A percentile compares a stretch with the other conserved stretches of the same genome.
Conservation (phyloP, 2,113 vertebrate species). For the Ptilorrhoa leucosticta region DNA sequence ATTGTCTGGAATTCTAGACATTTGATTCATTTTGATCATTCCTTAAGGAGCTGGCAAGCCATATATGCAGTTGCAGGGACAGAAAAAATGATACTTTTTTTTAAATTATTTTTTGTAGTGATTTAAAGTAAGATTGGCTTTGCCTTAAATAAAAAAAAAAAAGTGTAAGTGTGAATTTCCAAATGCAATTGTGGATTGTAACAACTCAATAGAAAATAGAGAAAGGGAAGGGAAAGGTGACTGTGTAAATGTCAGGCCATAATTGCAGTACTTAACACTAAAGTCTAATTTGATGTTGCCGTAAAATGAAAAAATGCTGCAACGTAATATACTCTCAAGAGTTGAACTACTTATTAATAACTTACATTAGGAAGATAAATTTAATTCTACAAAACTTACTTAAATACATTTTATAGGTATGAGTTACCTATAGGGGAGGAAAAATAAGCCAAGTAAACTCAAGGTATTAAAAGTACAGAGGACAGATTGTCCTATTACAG, state of each 20-base stretch:
- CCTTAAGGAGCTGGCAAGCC: not conserved
- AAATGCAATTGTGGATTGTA: slow-evolving; percentile 3
- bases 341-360: not conserved
- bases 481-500: not conserved
- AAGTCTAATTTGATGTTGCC: not conserved
- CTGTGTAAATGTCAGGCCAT: not conserved
- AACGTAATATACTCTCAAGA: not conserved
- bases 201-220: not conserved
- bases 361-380: not conserved
- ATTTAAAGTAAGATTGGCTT: slow-evolving; percentile 4
- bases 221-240: not conserved
- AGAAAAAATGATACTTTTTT: not conserved
- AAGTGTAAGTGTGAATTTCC: not conserved
- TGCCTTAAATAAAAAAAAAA: not conserved
- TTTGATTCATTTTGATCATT: not conserved
- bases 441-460: not conserved
- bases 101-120: not conserved
- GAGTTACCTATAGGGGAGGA: not conserved
- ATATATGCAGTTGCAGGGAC: not conserved
- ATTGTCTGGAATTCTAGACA: not conserved
- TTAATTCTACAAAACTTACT: not conserved
- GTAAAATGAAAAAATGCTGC: not conserved
- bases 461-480: not conserved
- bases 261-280: not conserved
- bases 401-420: not conserved